These are phyloP conservation scores for Sebastes oblongus DNA, from an alignment of 2,797 vertebrate species.

Conservation along the genomic window DNA sequence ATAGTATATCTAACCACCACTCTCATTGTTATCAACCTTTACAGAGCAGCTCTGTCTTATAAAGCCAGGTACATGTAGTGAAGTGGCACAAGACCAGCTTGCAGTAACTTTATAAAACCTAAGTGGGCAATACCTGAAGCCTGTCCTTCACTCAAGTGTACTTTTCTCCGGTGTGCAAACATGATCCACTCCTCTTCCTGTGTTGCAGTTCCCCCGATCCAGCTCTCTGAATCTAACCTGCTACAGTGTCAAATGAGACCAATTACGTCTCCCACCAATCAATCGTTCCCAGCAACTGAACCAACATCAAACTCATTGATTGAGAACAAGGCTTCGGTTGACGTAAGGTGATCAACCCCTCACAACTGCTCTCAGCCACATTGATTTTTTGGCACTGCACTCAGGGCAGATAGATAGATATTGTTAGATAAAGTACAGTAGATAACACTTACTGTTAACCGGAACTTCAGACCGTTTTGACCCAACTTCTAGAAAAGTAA, in stretches of 20 bases:
- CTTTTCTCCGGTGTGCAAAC: slow-evolving; percentile 44
- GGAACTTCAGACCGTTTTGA: slow-evolving; percentile 10
- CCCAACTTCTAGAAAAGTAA: slow-evolving; percentile 34
- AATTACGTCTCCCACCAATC: slow-evolving; percentile 79
- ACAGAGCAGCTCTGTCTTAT: neutral
- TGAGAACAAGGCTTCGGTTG: slow-evolving; percentile 73
- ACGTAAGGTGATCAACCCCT: slow-evolving; percentile 82
- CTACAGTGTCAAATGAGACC: slow-evolving; percentile 81
- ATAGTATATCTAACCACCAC: too few relatives aligned
- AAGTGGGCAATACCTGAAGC: neutral
- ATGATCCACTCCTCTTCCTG: slow-evolving; percentile 67
- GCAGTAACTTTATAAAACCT: neutral
- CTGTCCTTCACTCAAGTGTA: slow-evolving; percentile 39
- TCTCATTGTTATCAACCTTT: neutral
- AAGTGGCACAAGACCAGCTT: neutral
- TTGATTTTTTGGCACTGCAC: slow-evolving; percentile 73
- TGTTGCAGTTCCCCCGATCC: slow-evolving; percentile 41
- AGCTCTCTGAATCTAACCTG: slow-evolving; percentile 60
- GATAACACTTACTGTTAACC: slow-evolving; percentile 42
- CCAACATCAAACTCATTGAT: slow-evolving; percentile 85
- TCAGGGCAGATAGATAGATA: slow-evolving; percentile 69
- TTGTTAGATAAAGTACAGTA: slow-evolving; percentile 65
- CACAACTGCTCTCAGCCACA: slow-evolving; percentile 73
- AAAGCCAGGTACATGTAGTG: too few relatives aligned
- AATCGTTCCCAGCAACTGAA: slow-evolving; percentile 81